Base-by-base conservation (phyloP, 1,140 invertebrate genomes). In the Zaprionus ornatus region DNA sequence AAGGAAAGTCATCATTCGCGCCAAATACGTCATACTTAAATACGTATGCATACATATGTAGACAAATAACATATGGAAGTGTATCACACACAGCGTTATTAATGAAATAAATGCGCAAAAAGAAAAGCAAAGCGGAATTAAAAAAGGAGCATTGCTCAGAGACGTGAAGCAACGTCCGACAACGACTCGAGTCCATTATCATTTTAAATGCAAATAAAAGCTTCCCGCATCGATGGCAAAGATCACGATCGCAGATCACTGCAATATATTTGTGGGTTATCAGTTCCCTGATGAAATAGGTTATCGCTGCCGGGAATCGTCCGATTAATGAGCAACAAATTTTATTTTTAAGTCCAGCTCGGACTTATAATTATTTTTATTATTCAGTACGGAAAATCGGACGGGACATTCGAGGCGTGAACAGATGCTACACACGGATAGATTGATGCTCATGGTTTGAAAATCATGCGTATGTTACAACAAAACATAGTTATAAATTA, bases 171-270 rank as follows among this genome's bases (percentile, higher is more conserved):
- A 84, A 83, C 64, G 80, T 35, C 67, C 80, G 80, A 83, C 57
- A 74, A 10, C 40, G 40, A 77, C 74, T 85, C 73, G 10, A 32
- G 40, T 59, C 40, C 74, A 67, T 70, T 80, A 62, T 55, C 77
- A 76, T 85, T 67, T 29, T 40, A 32, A 55, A 74, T 77, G 74
- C 59, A 72, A 83, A 83, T 82, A 64, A 60, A 79, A 42, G 80
- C 82, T 84, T 84, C 82, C 77, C 82, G 80, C 82, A 81, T 85
- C n/a, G 69, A 73, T 80, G 81, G 54, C 81, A 84, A 71, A 74
- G 82, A 85, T 84, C 82, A 85, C 56, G 82, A 84, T 81, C 82
- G 82, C 37, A 75, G 73, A 65, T 75, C 68, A 72, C 21, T 48
- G 48, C 67, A 57, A 65, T 74, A 69, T 63, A 60, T 32, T 32